Base-by-base conservation (phyloP, 2,888 invertebrate genomes). In the Spilarctia lutea region DNA sequence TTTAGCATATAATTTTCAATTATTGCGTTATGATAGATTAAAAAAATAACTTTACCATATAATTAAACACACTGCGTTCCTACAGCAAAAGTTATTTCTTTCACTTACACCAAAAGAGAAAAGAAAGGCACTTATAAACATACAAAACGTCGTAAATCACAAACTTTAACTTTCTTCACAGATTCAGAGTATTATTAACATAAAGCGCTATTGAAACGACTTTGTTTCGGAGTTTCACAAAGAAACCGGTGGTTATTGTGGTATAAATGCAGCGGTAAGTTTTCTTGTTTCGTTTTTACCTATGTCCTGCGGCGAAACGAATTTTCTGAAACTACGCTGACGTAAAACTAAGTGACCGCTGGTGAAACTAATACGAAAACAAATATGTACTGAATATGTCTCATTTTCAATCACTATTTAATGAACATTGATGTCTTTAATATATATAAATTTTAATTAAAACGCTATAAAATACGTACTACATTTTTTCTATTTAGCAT, bases 91-190 rank as follows among this genome's bases (percentile, higher is more conserved):
- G 77, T 77, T 71, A 27, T 73, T 77, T 76, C 77, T 81, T 74
- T 78, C 75, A 76, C 76, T 75, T 72, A 75, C 56, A 76, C 69
- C 65, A 67, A 82, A 74, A 77, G 74, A 75, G n/a, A 79, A 82
- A 81, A 79, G 66, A 72, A 75, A 79, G 76, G 71, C 75, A 70
- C 69, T 75, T 71, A 72, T 27, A n/a, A 68, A 75, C 68, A 73
- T 66, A 72, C 74, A 72, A 75, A 78, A 65, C 30, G 65, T 68
- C 74, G 35, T 84, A 82, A 82, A 80, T 84, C 80, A 75, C 35
- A 27, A 79, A 80, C 75, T 82, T 84, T 75, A 83, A 83, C 83
- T 81, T 86, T 86, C 78, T 79, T 76, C 79, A 77, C 74, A 74
- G 79, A 80, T 80, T 56, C 78, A 72, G 77, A 75, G 71, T 69